These are phyloP conservation scores for Puntigrus tetrazona DNA, from an alignment of 2,113 vertebrate genomes.

Conservation along the genomic window DNA sequence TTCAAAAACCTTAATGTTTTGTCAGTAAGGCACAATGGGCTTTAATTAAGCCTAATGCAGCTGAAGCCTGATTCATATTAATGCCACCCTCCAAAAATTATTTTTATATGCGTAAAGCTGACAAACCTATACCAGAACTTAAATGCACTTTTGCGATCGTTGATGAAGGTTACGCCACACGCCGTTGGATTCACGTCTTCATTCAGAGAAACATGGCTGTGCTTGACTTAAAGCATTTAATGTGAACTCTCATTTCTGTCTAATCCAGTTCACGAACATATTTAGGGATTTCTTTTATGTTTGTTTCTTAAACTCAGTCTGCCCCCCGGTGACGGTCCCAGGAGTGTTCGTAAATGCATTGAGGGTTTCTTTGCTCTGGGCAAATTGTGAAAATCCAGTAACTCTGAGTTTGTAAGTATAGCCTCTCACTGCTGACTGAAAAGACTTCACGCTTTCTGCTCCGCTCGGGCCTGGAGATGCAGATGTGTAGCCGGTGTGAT, in stretches of 20 bases:
- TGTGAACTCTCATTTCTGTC: slow-evolving; percentile 34
- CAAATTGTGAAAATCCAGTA: slow-evolving; percentile 27
- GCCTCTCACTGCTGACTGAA: slow-evolving; percentile 1
- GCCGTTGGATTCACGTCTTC: neutral
- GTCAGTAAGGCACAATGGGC: neutral
- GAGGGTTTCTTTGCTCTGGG: slow-evolving; percentile 44
- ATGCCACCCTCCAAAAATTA: neutral
- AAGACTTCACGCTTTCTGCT: slow-evolving; percentile 2
- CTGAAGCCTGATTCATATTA: neutral
- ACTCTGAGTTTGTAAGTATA: neutral
- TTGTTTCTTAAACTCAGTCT: slow-evolving; percentile 43
- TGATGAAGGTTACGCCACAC: neutral
- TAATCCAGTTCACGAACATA: slow-evolving; percentile 24
- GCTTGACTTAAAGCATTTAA: neutral
- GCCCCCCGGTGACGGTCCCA: slow-evolving; percentile 5
- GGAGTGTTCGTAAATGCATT: slow-evolving; percentile 4
- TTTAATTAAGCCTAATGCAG: neutral
- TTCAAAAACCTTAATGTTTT: neutral
- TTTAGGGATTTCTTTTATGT: slow-evolving; percentile 43
- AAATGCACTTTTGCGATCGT: neutral
- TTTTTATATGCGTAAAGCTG: neutral
- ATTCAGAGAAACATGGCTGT: neutral
- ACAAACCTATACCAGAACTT: neutral
- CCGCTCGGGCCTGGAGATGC: neutral
- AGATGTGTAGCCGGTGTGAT: neutral